phyloP scores from a whole-genome alignment of 2,797 vertebrate genomes.

The Acanthiza pusilla region DNA sequence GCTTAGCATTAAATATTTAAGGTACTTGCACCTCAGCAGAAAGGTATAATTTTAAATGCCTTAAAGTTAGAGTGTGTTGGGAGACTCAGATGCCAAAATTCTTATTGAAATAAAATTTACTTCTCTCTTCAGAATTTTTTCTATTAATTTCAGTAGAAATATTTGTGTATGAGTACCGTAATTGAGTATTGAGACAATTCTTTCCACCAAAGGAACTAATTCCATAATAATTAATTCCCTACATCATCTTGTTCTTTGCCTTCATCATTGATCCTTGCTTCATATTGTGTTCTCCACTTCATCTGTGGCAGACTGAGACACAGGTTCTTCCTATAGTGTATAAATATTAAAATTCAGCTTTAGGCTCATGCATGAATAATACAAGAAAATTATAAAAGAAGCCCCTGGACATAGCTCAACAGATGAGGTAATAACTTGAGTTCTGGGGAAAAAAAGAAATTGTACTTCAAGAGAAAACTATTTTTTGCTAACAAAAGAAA shows the following conservation, averaged over 20 bases:
- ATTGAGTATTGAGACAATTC: not conserved
- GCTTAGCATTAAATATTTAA: not conserved
- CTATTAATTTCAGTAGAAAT: not conserved
- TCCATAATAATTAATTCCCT: not conserved
- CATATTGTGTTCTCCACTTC: not conserved
- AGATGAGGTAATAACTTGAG: not conserved
- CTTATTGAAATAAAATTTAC: not conserved
- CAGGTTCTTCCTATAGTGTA: not conserved
- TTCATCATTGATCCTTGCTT: not conserved
- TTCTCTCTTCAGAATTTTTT: not conserved
- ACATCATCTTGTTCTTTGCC: not conserved
- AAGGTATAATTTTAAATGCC: not conserved
- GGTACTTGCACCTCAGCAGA: not conserved
- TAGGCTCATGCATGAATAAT: not conserved
- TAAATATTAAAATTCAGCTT: not conserved
- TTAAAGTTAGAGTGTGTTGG: not conserved
- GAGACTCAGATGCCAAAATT: not conserved
- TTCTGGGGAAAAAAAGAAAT: not conserved
- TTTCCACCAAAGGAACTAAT: not conserved
- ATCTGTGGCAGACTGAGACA: not conserved
- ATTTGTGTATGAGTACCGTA: not conserved
- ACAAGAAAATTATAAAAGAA: not conserved
- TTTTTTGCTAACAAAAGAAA: slow-evolving; percentile 5
- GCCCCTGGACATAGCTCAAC: not conserved
- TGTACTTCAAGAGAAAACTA: not conserved